Evolutionary conservation across 92 coral and sea anemone species (phyloP), one percentile per base, ranked within the genome.

Genomic region (Zoanthus sociatus): DNA sequence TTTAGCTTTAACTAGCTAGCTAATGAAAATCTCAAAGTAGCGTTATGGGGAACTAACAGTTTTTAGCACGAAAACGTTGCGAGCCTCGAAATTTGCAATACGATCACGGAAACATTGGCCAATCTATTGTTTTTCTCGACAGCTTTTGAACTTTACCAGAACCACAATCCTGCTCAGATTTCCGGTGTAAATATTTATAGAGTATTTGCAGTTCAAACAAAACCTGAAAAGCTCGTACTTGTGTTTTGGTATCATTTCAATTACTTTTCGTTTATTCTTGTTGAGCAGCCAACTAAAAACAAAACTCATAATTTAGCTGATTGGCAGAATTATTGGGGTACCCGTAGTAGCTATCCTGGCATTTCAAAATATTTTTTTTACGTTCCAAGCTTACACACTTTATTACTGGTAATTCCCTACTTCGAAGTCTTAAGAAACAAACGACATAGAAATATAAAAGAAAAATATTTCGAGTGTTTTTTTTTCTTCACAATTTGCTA

Each of bases 221-320:
- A 72, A 44, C 10, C 77, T 72, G 77, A 37, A 72, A 72, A 72
- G 53, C 51, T 44, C 16, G 18, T 72, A 72, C 21, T 44, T 72
- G n/a, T 37, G n/a, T 31, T 71, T 71, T 37, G 76, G 76, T 71
- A 31, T 71, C 48, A 71, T 58, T 58, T 58, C 50, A 37, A 71
- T 9, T 13, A 71, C 20, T 71, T 71, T 71, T 71, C 76, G 50
- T 71, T 71, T 71, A 71, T 71, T 71, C 50, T 71, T 37, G 76
- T 71, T 71, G 76, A 67, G 37, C 72, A 67, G 72, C 76, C 76
- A 71, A 71, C 76, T 71, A 71, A 37, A 71, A 71, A 15, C n/a
- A 71, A 71, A 32, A 32, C 15, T 20, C 76, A 71, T 71, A 71
- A 71, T 12, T 58, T 54, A 69, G 74, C 42, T 71, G 76, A 71